phyloP scores from a whole-genome alignment of 2,797 vertebrate species.

The Erpetoichthys calabaricus region DNA sequence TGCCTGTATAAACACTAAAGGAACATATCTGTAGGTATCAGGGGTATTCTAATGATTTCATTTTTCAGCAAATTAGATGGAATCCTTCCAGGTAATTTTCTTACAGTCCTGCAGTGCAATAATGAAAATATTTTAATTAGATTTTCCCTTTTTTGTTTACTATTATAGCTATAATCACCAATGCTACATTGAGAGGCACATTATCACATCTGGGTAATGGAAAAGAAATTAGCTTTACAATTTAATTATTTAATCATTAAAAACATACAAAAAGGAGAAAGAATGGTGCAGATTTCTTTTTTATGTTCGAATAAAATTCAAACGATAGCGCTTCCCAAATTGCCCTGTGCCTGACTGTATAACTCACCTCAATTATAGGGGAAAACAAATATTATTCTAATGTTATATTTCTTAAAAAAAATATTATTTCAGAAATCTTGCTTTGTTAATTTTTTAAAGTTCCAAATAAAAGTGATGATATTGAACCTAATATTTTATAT shows the following conservation, averaged over 20 bases:
- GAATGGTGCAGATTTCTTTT: neutral
- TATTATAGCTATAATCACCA: neutral
- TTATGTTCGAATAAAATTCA: neutral
- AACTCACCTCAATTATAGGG: too few relatives aligned
- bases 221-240: conserved; percentile 6
- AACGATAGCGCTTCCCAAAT: too few relatives aligned
- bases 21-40: neutral
- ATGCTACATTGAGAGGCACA: conserved; percentile 3
- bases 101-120: conserved; percentile 4
- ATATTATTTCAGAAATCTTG: too few relatives aligned
- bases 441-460: too few relatives aligned
- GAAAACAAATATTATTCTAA: too few relatives aligned
- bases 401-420: too few relatives aligned
- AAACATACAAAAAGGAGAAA: neutral
- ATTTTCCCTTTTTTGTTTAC: conserved; percentile 1
- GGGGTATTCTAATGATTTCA: conserved; percentile 3
- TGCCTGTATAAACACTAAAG: conserved; percentile 1
- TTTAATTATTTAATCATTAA: conserved; percentile 7
- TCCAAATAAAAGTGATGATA: too few relatives aligned
- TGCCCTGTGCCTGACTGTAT: too few relatives aligned
- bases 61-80: conserved; percentile 9
- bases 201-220: conserved; percentile 6
- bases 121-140: conserved; percentile 12
- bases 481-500: too few relatives aligned
- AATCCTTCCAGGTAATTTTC: conserved; percentile 5